Percentiles rank a stretch among this genome's conserved stretches.
phyloP scores from a whole-genome alignment of 2,797 vertebrate genomes.

The Alauda arvensis region DNA sequence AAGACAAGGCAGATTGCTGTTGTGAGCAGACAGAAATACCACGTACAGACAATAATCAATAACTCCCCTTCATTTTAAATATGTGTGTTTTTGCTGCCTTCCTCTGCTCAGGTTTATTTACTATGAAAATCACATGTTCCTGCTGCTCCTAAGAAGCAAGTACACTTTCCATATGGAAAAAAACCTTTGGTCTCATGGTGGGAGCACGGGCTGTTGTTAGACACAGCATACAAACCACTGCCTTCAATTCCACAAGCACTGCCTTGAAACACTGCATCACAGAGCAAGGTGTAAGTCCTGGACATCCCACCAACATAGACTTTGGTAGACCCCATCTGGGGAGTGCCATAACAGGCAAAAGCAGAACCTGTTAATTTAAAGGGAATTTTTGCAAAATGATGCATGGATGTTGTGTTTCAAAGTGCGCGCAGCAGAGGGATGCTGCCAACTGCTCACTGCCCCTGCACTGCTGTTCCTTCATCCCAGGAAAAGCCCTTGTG shows the following conservation, averaged over 20 bases:
- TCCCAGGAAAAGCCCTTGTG: background rate
- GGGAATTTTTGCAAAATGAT: background rate
- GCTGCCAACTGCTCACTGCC: background rate
- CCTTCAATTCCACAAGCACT: fast-evolving
- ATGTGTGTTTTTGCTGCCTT: background rate
- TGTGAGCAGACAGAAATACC: background rate
- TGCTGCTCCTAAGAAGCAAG: background rate
- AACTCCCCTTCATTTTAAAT: background rate
- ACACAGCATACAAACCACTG: fast-evolving
- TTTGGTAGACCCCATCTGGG: background rate
- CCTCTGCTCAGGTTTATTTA: background rate
- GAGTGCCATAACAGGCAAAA: background rate
- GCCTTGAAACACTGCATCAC: background rate
- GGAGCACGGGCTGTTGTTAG: background rate
- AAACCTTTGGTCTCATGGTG: background rate
- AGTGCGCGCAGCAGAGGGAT: fast-evolving
- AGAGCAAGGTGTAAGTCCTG: background rate
- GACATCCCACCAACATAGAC: background rate
- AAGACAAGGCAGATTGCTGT: background rate
- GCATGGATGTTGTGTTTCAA: background rate
- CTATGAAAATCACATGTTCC: background rate
- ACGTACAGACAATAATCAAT: background rate
- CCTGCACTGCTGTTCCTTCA: fast-evolving
- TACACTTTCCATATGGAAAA: background rate
- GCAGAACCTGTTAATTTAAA: background rate